These are phyloP conservation scores for Drosophila seguyi DNA, from an alignment of 1,140 invertebrate species.

Conservation along the genomic window DNA sequence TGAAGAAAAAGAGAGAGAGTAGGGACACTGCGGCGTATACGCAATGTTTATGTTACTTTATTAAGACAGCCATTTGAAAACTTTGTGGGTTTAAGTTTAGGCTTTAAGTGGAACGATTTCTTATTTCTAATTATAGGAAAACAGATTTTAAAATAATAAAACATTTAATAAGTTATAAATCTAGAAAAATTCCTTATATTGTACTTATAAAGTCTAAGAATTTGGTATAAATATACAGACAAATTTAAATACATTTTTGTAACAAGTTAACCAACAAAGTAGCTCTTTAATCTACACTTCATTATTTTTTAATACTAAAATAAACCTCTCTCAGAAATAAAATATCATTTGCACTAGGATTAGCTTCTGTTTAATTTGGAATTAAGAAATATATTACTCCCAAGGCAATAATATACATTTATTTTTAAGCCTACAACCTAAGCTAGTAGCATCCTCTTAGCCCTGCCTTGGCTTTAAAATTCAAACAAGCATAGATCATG, in stretches of 20 bases:
- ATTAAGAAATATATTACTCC: too few relatives aligned
- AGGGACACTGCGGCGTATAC: constrained; percentile 46
- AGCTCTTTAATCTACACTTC: too few relatives aligned
- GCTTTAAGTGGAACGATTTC: neutral
- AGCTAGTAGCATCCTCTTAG: neutral
- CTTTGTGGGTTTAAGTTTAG: neutral
- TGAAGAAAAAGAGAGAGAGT: neutral
- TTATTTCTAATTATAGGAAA: neutral
- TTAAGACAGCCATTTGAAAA: constrained; percentile 3
- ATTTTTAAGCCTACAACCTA: neutral
- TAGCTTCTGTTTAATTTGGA: too few relatives aligned
- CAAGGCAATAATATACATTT: neutral
- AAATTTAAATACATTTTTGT: neutral
- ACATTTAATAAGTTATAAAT: too few relatives aligned
- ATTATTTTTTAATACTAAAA: neutral
- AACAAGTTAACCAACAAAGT: too few relatives aligned
- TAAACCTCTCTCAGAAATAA: neutral
- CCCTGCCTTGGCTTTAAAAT: neutral
- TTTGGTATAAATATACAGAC: neutral
- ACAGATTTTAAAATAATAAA: neutral
- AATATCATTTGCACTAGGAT: neutral
- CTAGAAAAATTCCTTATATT: too few relatives aligned
- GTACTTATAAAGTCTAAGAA: too few relatives aligned
- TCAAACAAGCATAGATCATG: constrained; percentile 18
- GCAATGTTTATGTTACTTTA: constrained; percentile 29